phyloP scores from a whole-genome alignment of 2,797 vertebrate species.

The Tangara arthus region DNA sequence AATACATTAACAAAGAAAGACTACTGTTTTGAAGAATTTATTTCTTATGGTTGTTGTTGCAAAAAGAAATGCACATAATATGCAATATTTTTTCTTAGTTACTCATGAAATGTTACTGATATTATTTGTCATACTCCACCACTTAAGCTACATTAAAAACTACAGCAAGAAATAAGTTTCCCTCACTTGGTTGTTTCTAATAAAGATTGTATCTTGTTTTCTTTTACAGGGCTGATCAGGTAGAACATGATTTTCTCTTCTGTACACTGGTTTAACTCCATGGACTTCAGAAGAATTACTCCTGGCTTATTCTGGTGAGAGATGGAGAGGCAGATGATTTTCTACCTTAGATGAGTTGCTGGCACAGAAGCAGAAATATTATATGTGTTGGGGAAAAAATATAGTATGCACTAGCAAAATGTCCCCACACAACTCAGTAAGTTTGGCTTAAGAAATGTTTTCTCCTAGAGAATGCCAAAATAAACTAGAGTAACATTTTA shows the following conservation, averaged over 20 bases:
- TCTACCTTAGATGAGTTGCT: slow-evolving; percentile 48
- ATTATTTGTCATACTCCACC: background rate
- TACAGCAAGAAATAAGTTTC: background rate
- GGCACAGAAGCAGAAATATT: slow-evolving; percentile 62
- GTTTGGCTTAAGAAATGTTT: slow-evolving; percentile 73
- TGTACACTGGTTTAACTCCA: background rate
- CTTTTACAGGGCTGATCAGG: slow-evolving; percentile 8
- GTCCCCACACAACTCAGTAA: slow-evolving; percentile 60
- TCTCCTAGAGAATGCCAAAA: slow-evolving; percentile 69
- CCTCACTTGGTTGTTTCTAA: background rate
- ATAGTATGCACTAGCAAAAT: slow-evolving; percentile 38
- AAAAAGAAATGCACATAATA: background rate
- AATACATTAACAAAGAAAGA: slow-evolving; percentile 41
- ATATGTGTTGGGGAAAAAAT: slow-evolving; percentile 49
- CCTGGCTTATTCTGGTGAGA: background rate
- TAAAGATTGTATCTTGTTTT: slow-evolving; percentile 27
- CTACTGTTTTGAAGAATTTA: slow-evolving; percentile 16
- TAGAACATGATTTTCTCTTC: slow-evolving; percentile 16
- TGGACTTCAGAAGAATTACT: background rate
- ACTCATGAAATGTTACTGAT: slow-evolving; percentile 41
- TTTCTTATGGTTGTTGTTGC: slow-evolving; percentile 2
- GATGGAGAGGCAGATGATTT: slow-evolving; percentile 35
- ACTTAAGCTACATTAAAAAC: slow-evolving; percentile 31
- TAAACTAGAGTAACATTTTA: slow-evolving; percentile 71
- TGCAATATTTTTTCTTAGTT: slow-evolving; percentile 59